phyloP scores from a whole-genome alignment of 1,140 invertebrate species.

The Drosophila takahashii region DNA sequence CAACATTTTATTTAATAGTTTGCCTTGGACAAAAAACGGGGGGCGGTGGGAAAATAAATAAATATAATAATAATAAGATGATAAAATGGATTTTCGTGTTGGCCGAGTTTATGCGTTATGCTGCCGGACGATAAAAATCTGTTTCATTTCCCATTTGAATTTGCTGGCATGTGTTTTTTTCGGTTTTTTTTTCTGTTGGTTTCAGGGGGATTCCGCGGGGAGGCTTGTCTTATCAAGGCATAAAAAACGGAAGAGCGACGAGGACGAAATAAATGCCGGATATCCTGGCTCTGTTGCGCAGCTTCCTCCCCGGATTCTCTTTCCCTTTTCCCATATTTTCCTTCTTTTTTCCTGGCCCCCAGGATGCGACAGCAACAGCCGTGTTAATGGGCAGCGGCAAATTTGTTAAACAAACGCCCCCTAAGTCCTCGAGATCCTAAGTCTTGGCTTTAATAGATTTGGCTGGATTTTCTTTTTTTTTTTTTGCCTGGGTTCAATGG shows the following conservation, averaged over 20 bases:
- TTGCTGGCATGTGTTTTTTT: slow-evolving; percentile 50
- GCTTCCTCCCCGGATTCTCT: too few relatives aligned
- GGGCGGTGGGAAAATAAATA: slow-evolving; percentile 35
- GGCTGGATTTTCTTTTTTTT: slow-evolving; percentile 40
- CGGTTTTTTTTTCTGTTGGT: background rate
- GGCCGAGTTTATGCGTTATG: slow-evolving; percentile 58
- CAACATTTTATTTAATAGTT: slow-evolving; percentile 53
- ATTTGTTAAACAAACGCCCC: slow-evolving; percentile 62
- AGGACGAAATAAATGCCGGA: slow-evolving; percentile 71
- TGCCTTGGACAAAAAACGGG: slow-evolving; percentile 7
- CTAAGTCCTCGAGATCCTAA: slow-evolving; percentile 13
- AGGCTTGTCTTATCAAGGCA: slow-evolving; percentile 53
- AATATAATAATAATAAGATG: slow-evolving; percentile 77
- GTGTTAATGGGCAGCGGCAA: slow-evolving; percentile 60
- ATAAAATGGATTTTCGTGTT: slow-evolving; percentile 76
- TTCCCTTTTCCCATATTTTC: background rate
- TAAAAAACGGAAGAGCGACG: slow-evolving; percentile 30
- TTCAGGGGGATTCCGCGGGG: slow-evolving; percentile 2
- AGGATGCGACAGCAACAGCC: slow-evolving; percentile 21
- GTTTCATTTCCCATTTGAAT: slow-evolving; percentile 80
- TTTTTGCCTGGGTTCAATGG: slow-evolving; percentile 32
- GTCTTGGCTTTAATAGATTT: slow-evolving; percentile 64
- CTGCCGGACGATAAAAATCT: slow-evolving; percentile 68
- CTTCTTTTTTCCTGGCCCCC: background rate
- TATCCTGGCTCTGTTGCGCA: slow-evolving; percentile 54